Evolutionary conservation across 1,140 invertebrate genomes (phyloP), one percentile per base, ranked within the genome.

Genomic region (Drosophila trapezifrons): DNA sequence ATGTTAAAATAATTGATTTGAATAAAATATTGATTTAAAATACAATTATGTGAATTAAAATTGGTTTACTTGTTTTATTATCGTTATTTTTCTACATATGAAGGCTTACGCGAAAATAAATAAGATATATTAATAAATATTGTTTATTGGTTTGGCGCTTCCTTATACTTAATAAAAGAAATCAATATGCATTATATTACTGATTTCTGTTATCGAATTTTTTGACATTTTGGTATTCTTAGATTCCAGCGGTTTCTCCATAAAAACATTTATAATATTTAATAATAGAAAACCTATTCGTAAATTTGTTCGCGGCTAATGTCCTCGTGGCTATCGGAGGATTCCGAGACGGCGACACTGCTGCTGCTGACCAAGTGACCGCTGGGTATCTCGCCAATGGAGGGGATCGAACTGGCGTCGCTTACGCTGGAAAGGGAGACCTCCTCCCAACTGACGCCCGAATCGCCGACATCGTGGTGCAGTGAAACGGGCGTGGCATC

Each of bases 361-460:
- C 84, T 89, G 18, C 84, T 90, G 74, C 84, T 89, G 46, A 84
- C 63, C 27, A 89, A 25, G 6, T 80, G 54, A 7, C 52, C 80
- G 27, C 80, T 89, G n/a, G 85, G 85, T 15, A 89, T 56, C 17
- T 89, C 84, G 3, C 84, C 84, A 63, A 78, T 84, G 4, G 80
- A 89, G 0, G 59, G 56, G 12, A 67, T 3, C 0, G 62, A 43
- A 42, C 60, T 80, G 8, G 13, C 2, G 0, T 78, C 72, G 17
- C 56, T 59, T 9, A 67, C 22, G 49, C 64, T 79, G 10, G 84
- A 75, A 0, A 84, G 7, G 0, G 80, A 70, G 4, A 54, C 17
- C n/a, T 70, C 65, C 10, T 84, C 70, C 22, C 63, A 59, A 10
- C 45, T 89, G 4, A 80, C 29, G 20, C 80, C 85, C 6, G 85